These are phyloP conservation scores for Arenaria interpres DNA, from an alignment of 2,113 vertebrate genomes.

Conservation along the genomic window DNA sequence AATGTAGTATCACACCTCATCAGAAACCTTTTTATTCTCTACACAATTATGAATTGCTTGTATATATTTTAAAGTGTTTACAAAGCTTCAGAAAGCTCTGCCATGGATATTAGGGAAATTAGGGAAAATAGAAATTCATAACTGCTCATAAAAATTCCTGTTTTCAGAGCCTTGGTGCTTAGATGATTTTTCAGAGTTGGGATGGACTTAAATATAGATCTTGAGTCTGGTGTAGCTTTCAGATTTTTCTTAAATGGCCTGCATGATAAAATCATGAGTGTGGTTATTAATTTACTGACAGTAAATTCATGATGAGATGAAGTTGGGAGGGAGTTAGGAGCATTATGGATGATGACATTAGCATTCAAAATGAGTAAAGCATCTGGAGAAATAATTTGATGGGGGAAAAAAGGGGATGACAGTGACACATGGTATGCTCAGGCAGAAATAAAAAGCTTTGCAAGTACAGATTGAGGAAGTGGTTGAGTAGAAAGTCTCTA, in stretches of 20 bases:
- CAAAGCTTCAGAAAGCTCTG: neutral
- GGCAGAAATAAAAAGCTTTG: neutral
- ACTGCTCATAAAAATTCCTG: neutral
- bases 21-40: neutral
- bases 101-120: neutral
- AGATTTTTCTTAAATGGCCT: neutral
- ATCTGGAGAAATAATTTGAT: neutral
- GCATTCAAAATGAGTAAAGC: neutral
- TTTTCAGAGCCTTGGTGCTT: neutral
- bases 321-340: neutral
- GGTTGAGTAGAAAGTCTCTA: neutral
- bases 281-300: neutral
- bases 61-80: neutral
- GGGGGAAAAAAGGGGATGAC: neutral
- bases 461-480: neutral
- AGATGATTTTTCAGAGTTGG: neutral
- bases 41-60: neutral
- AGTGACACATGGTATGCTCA: neutral
- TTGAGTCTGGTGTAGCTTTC: neutral
- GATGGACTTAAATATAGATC: neutral
- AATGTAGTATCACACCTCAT: neutral
- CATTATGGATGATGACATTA: neutral
- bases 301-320: neutral
- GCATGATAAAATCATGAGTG: neutral
- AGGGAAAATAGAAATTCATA: neutral